A percentile compares a stretch with the other conserved stretches of the same genome.
Conservation (phyloP, 2,888 invertebrate genomes). For the Augiades crinisus region DNA sequence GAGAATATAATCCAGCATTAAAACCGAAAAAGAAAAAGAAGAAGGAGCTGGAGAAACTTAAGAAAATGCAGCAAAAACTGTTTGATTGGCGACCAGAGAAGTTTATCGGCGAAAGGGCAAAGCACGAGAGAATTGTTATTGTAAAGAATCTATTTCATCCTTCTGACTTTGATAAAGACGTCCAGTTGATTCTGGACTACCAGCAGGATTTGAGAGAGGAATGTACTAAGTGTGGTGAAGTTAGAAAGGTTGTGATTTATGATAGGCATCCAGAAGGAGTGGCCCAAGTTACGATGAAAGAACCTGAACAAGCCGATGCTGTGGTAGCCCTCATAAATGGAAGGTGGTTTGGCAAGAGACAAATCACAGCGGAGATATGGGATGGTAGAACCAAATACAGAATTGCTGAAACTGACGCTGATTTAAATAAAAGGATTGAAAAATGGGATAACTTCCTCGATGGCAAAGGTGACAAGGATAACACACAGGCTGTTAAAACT, state of each 20-base stretch:
- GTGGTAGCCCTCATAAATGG: slow-evolving; percentile 94
- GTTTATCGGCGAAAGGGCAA: slow-evolving; percentile 90
- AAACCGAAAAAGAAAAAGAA: slow-evolving; percentile 95
- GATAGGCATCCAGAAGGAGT: slow-evolving; percentile 98
- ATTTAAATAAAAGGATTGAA: slow-evolving; percentile 88
- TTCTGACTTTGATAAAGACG: slow-evolving; percentile 93
- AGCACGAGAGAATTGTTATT: slow-evolving; percentile 95
- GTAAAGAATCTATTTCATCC: slow-evolving; percentile 96
- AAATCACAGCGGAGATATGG: slow-evolving; percentile 94
- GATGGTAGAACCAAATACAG: slow-evolving; percentile 97
- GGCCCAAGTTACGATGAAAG: slow-evolving; percentile 94
- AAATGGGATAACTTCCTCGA: slow-evolving; percentile 95
- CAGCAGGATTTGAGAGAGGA: slow-evolving; percentile 95
- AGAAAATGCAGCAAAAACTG: slow-evolving; percentile 95
- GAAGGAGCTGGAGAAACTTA: slow-evolving; percentile 93
- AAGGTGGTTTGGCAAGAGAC: slow-evolving; percentile 93
- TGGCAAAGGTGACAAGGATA: slow-evolving; percentile 63
- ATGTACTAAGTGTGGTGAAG: slow-evolving; percentile 94
- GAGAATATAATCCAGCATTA: slow-evolving; percentile 94
- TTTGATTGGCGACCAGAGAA: slow-evolving; percentile 99
- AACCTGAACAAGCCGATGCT: slow-evolving; percentile 94
- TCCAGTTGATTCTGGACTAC: slow-evolving; percentile 93
- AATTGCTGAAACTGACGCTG: slow-evolving; percentile 94
- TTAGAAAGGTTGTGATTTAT: slow-evolving; percentile 94
- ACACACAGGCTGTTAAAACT: background rate